Conservation (phyloP, 2,797 vertebrate species). For the Phoeniculus purpureus region DNA sequence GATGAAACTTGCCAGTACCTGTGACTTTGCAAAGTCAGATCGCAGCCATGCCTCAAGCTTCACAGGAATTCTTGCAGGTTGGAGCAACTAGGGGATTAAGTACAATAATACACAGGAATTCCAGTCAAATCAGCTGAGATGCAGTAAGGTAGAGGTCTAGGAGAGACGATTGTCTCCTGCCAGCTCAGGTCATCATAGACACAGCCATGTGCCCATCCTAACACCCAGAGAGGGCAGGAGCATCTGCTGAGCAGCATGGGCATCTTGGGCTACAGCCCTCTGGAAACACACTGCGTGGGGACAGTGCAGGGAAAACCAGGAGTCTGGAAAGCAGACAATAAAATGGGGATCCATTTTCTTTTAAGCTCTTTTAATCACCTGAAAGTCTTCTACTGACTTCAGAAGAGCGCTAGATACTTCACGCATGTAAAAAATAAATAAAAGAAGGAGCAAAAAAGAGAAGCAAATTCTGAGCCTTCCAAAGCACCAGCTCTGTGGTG, state of each 20-base stretch:
- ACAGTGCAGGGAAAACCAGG: neutral
- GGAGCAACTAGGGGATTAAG: slow-evolving; percentile 41
- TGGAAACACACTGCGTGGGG: neutral
- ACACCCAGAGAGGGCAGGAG: neutral
- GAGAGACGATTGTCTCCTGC: neutral
- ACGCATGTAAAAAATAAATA: neutral
- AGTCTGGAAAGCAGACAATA: neutral
- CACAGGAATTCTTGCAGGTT: slow-evolving; percentile 40
- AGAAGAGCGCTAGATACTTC: neutral
- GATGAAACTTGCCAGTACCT: slow-evolving; percentile 25
- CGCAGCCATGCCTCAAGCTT: neutral
- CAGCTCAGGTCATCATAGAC: neutral
- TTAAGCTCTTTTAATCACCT: neutral
- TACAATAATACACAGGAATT: neutral
- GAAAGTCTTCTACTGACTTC: neutral
- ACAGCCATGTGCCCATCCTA: neutral
- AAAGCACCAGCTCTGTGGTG: neutral
- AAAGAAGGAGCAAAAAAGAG: neutral
- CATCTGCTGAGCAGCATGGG: neutral
- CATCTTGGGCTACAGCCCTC: neutral
- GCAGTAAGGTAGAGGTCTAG: neutral
- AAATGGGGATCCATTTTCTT: neutral
- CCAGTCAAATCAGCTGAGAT: neutral
- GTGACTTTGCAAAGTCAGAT: slow-evolving; percentile 1
- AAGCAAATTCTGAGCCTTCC: neutral